Evolutionary conservation across 2,113 vertebrate species (phyloP).

Genomic region (Lamprotornis superbus): DNA sequence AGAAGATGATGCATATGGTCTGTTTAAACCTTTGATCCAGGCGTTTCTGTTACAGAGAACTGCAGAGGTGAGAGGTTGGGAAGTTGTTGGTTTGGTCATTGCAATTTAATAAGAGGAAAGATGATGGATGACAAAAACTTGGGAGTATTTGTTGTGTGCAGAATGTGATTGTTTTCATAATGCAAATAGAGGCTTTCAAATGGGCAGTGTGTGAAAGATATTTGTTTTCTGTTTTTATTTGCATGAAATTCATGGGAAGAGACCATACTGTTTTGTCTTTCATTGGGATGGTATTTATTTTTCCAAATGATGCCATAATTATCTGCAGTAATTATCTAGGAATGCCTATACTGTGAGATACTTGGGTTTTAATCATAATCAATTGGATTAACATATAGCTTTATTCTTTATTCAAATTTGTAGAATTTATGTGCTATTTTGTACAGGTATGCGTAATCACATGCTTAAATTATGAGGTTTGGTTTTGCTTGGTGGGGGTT

Average conservation of each 20-base stretch:
- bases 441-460: neutral
- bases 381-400: neutral
- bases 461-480: neutral
- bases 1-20: neutral
- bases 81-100: neutral
- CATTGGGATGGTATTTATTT: neutral
- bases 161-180: neutral
- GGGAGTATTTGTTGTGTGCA: neutral
- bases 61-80: neutral
- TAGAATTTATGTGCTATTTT: neutral
- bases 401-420: neutral
- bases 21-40: neutral
- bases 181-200: neutral
- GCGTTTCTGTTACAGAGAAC: neutral
- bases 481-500: neutral
- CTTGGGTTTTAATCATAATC: neutral
- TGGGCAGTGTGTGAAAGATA: neutral
- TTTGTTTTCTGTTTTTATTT: neutral
- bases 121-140: neutral
- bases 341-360: neutral
- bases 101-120: neutral
- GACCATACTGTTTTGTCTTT: neutral
- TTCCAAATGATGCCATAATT: neutral
- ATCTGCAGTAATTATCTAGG: neutral
- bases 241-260: neutral